Evolutionary conservation across 2,113 vertebrate genomes (phyloP), one percentile per base, ranked within the genome.

Genomic region (Ibidorhyncha struthersii): DNA sequence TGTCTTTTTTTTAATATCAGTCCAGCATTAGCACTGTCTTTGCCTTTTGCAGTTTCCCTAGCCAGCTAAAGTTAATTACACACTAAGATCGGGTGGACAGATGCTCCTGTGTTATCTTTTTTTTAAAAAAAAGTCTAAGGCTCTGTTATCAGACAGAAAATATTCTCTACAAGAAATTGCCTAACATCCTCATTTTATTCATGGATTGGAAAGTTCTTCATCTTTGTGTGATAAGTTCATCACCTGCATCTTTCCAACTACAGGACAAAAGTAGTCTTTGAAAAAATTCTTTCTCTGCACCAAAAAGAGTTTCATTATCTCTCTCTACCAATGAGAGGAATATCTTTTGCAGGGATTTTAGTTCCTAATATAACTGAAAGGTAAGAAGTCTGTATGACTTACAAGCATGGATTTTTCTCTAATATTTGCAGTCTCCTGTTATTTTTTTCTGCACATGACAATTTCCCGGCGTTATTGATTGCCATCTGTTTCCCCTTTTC

Each of bases 401-500:
- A 73, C 16, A 87, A 76, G 30, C 77, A 85, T 69, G 66, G 89
- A 94, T 94, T 95, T 97, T 94, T 91, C 81, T 91, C 69, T 86
- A 82, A 93, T 95, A 89, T 89, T 94, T 94, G 93, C 76, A 89
- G 20, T 49, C 36, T 89, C 34, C 65, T 94, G 81, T 53, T 94
- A 76, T 74, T 62, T 69, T 86, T 86, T 93, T 76, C 70, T 89
- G 22, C 78, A 80, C 81, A 87, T 94, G 70, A 88, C 65, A 80
- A 53, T 91, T 95, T 96, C 58, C 56, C 71, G 40, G 70, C 17
- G 53, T 92, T 97, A 96, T 95, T 93, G 95, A 96, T 94, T 89
- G 77, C 96, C 91, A 94, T 94, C 91, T 97, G 89, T 77, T 94
- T 96, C 59, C 16, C 58, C 84, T 96, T 90, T 87, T 80, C 81